Conservation (phyloP, 2,888 invertebrate genomes). For the Holacanthella duospinosa region DNA sequence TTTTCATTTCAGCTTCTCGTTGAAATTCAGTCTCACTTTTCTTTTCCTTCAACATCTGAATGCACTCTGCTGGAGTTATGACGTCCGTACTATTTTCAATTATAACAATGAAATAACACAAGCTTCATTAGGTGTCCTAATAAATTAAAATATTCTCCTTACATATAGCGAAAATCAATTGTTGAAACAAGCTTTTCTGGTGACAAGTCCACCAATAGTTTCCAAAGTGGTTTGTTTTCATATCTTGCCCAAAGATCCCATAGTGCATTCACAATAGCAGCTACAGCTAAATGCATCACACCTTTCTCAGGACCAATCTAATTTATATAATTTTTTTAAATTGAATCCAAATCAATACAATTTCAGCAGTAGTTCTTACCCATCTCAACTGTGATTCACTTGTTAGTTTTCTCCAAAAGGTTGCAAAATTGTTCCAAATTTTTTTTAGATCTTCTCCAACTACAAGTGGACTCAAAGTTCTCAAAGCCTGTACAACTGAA, state of each 20-base stretch:
- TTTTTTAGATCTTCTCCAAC: constrained; percentile 57
- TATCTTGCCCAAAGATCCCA: constrained; percentile 87
- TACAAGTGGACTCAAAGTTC: constrained; percentile 58
- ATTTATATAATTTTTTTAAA: constrained; percentile 2
- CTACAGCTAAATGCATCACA: constrained; percentile 73
- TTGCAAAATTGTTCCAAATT: constrained; percentile 65
- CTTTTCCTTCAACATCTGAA: constrained; percentile 55
- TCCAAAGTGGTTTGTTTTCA: constrained; percentile 78
- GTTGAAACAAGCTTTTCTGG: constrained; percentile 74
- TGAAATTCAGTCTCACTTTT: constrained; percentile 47
- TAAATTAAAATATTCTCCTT: constrained; percentile 29
- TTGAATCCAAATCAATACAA: too few species aligned
- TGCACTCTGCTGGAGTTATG: constrained; percentile 69
- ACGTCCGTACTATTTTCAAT: constrained; percentile 74
- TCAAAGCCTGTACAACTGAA: constrained; percentile 61
- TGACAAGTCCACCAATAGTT: constrained; percentile 66
- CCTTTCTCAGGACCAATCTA: constrained; percentile 87
- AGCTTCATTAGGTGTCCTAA: background rate
- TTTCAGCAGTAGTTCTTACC: constrained; percentile 51
- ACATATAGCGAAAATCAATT: constrained; percentile 71
- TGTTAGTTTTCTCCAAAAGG: constrained; percentile 69
- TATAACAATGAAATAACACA: constrained; percentile 41
- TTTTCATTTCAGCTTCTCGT: constrained; percentile 53
- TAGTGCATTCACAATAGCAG: constrained; percentile 76
- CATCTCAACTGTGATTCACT: constrained; percentile 85